A percentile compares a stretch with the other conserved stretches of the same genome.
These are phyloP conservation scores for Orthosia gracilis DNA, from an alignment of 2,888 invertebrate genomes.

Conservation along the genomic window DNA sequence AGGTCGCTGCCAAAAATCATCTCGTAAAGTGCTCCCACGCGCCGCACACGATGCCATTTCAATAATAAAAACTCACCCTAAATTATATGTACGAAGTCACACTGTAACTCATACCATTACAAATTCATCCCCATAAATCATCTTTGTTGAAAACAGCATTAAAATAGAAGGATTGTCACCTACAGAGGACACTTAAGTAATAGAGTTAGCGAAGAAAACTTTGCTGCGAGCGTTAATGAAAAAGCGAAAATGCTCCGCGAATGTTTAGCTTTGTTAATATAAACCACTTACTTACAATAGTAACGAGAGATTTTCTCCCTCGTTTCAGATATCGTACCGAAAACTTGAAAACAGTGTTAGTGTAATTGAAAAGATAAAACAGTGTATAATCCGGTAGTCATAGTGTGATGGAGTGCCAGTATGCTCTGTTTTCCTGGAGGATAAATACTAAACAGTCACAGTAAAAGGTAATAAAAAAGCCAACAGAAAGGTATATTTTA, in stretches of 20 bases:
- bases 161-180: slow-evolving; percentile 64
- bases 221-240: slow-evolving; percentile 57
- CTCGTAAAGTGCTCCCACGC: slow-evolving; percentile 20
- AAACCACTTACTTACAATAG: slow-evolving; percentile 45
- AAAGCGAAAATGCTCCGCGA: slow-evolving; percentile 67
- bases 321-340: slow-evolving; percentile 83
- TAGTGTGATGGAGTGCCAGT: slow-evolving; percentile 81
- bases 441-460: slow-evolving; percentile 73
- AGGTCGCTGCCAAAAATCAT: slow-evolving; percentile 21
- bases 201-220: slow-evolving; percentile 47
- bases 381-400: slow-evolving; percentile 69
- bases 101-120: slow-evolving; percentile 35
- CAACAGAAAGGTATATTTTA: slow-evolving; percentile 43
- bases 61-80: slow-evolving; percentile 37
- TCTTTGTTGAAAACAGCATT: slow-evolving; percentile 57
- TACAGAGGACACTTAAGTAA: slow-evolving; percentile 50
- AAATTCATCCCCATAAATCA: slow-evolving; percentile 50
- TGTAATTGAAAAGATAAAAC: slow-evolving; percentile 62
- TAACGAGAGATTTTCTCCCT: slow-evolving; percentile 78
- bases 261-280: slow-evolving; percentile 45
- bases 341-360: slow-evolving; percentile 66
- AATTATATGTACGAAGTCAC: slow-evolving; percentile 29
- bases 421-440: slow-evolving; percentile 73
- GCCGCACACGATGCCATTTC: slow-evolving; percentile 2
- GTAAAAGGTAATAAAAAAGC: slow-evolving; percentile 78